phyloP scores from a whole-genome alignment of 2,113 vertebrate species.

The Nymphicus hollandicus region DNA sequence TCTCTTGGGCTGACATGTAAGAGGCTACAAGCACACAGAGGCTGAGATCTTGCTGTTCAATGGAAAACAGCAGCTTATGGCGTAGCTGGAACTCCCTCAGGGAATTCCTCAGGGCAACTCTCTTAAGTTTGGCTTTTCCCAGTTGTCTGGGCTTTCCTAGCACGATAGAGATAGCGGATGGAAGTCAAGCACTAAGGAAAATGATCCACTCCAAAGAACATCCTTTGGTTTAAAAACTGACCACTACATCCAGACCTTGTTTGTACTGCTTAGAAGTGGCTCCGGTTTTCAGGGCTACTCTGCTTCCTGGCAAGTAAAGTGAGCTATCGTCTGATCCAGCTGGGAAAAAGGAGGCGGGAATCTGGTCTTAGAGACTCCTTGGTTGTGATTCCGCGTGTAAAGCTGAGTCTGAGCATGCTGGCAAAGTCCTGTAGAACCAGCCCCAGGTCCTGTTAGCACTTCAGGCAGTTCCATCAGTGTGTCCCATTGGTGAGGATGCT shows the following conservation, averaged over 20 bases:
- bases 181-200: not conserved
- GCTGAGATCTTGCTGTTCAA: not conserved
- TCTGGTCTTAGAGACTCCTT: not conserved
- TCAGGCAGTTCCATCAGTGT: accelerated
- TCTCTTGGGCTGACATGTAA: not conserved
- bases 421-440: not conserved
- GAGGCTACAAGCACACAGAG: accelerated
- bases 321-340: not conserved
- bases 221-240: not conserved
- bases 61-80: not conserved
- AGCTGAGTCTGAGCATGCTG: not conserved
- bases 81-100: not conserved
- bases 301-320: not conserved
- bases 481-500: not conserved
- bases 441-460: no score
- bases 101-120: not conserved
- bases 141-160: not conserved
- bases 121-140: not conserved
- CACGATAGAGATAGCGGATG: not conserved
- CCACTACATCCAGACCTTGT: not conserved
- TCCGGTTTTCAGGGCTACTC: not conserved
- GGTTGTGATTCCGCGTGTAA: not conserved
- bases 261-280: not conserved
- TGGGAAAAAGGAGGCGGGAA: not conserved
- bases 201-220: not conserved